Evolutionary conservation across 2,888 invertebrate genomes (phyloP), one percentile per base, ranked within the genome.

Genomic region (Brachypterus glaber): DNA sequence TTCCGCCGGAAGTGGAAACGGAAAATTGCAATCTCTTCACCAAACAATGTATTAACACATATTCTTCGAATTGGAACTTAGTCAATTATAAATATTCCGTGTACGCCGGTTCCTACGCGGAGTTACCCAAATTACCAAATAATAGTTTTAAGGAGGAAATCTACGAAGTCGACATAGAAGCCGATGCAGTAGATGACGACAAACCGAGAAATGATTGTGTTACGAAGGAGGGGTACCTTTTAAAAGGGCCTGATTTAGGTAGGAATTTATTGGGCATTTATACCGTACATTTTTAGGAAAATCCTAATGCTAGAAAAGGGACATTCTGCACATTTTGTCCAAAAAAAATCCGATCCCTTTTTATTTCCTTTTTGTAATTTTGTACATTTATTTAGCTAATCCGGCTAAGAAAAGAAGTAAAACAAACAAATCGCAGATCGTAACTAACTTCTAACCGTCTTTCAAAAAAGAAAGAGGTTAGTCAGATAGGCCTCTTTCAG

Each of bases 1-100:
- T 63, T 41, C 66, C 65, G 30, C 48, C 56, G 35, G 50, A 50
- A 45, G 50, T 49, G 18, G 62, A 63, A 48, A 59, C 65, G 29
- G 65, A 72, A 49, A 68, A 72, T 36, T 73, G 73, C 49, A 75
- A 70, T 56, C 66, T 82, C 24, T 72, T 82, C 53, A 78, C 79
- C 13, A 72, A 72, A 53, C 78, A 82, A 61, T 81, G 82, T 58
- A 68, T 82, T 35, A 71, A 70, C 50, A 77, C 84, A 50, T 95
- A 95, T 64, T 82, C 84, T 3, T 81, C 84, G 41, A 84, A 87
- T 58, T 91, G 91, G 82, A 84, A 86, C 67, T 74, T 90, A 45
- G 79, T 96, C 44, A 83, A 88, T 62, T 95, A 87, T 65, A 95
- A 93, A 65, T 95, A 93, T 62, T 80, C 76, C 57, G 78, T 77